phyloP scores from a whole-genome alignment of 2,113 vertebrate genomes.

The Zeus faber region DNA sequence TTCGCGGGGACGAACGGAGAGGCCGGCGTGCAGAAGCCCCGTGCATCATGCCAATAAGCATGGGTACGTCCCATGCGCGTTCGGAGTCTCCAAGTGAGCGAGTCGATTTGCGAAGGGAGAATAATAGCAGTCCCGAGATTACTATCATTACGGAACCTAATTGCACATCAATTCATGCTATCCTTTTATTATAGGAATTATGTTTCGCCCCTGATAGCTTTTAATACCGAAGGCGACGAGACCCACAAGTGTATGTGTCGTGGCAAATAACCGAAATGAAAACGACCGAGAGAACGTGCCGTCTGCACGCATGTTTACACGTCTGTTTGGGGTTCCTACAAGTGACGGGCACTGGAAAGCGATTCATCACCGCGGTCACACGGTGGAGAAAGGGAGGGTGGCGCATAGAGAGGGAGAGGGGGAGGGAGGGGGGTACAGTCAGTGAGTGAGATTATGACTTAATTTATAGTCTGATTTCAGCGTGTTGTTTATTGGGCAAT shows the following conservation, averaged over 20 bases:
- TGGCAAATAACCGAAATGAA: constrained; percentile 7
- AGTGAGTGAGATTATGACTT: constrained; percentile 11
- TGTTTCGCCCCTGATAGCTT: constrained; percentile 9
- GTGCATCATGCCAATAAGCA: constrained; percentile 34
- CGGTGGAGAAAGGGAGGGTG: too few relatives aligned
- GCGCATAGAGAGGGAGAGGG: neutral
- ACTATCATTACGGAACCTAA: constrained; percentile 33
- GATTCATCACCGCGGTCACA: constrained; percentile 15
- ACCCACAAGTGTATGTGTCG: neutral
- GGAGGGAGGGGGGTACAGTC: neutral
- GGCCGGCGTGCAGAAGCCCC: constrained; percentile 33
- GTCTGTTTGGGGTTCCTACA: constrained; percentile 10
- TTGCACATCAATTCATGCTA: constrained; percentile 32
- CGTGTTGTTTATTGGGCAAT: constrained; percentile 48
- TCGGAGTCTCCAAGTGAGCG: constrained; percentile 24
- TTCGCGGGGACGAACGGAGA: constrained; percentile 21
- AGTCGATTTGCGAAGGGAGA: constrained; percentile 31
- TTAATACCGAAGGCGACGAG: constrained; percentile 10
- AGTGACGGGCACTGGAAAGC: constrained; percentile 12
- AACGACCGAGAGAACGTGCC: neutral
- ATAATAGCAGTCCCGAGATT: constrained; percentile 22
- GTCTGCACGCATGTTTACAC: constrained; percentile 9
- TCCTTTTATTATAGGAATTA: constrained; percentile 27
- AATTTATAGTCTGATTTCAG: constrained; percentile 34
- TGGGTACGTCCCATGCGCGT: neutral